Conservation (phyloP, 2,113 vertebrate genomes). For the Pycnonotus jocosus region DNA sequence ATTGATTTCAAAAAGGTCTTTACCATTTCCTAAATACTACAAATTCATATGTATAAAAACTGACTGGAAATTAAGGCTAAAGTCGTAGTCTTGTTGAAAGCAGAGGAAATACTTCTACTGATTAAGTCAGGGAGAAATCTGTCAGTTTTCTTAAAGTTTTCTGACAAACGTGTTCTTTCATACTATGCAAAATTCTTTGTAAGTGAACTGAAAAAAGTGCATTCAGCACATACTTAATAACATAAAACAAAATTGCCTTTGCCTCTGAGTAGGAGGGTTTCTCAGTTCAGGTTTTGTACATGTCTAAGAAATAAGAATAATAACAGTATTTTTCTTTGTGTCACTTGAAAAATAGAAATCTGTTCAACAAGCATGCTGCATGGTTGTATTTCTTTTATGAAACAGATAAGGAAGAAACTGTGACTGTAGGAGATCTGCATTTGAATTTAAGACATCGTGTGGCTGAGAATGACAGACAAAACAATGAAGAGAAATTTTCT, state of each 20-base stretch:
- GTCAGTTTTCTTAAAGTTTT: neutral
- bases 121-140: neutral
- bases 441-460: neutral
- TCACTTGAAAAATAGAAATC: neutral
- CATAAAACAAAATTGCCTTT: neutral
- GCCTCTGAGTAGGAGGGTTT: neutral
- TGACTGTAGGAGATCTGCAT: neutral
- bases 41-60: neutral
- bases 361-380: neutral
- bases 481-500: neutral
- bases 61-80: neutral
- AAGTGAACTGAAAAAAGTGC: neutral
- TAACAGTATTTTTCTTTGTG: neutral
- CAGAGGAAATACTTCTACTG: neutral
- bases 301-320: neutral
- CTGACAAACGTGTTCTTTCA: neutral
- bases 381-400: neutral
- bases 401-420: neutral
- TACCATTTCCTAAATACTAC: neutral
- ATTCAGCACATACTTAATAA: neutral
- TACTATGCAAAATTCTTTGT: neutral
- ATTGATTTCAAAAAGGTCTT: neutral
- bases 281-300: neutral
- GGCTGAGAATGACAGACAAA: neutral
- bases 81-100: neutral